phyloP scores from a whole-genome alignment of 92 coral and sea anemone species.

The Diadumene lineata region DNA sequence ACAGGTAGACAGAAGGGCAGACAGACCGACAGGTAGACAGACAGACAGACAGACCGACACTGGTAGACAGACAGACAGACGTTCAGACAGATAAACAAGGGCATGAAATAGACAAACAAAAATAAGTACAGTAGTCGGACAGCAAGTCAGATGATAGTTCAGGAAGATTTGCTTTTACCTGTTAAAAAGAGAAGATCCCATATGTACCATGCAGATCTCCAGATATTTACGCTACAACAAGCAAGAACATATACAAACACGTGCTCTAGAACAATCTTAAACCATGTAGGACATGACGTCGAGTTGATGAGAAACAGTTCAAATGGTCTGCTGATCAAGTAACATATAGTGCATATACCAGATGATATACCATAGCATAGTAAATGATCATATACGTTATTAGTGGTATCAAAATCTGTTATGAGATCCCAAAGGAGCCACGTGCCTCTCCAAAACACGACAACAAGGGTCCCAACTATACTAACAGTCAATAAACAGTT shows the following conservation, averaged over 20 bases:
- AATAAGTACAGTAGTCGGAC: too few species aligned
- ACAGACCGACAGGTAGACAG: too few species aligned
- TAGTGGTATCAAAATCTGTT: background rate
- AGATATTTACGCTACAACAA: conserved; percentile 36
- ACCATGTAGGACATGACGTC: conserved; percentile 3
- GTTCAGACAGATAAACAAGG: too few species aligned
- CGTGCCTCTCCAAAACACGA: conserved; percentile 76
- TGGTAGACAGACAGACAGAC: too few species aligned
- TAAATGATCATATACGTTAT: background rate
- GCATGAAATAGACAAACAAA: too few species aligned
- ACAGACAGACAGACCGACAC: too few species aligned
- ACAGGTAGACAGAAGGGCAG: too few species aligned
- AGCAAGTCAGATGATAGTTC: too few species aligned
- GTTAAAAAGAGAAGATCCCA: conserved; percentile 21
- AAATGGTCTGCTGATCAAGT: conserved; percentile 10
- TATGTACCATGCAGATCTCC: conserved; percentile 68
- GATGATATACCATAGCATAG: conserved; percentile 17
- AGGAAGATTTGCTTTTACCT: too few species aligned
- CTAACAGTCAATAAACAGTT: conserved; percentile 56
- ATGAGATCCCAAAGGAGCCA: conserved; percentile 42
- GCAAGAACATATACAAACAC: conserved; percentile 56
- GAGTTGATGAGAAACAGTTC: background rate
- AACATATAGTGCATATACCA: conserved; percentile 9
- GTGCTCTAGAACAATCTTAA: conserved; percentile 33
- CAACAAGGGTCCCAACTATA: conserved; percentile 43